Base-by-base conservation (phyloP, 2,888 invertebrate species). In the Drosophila melanosoma region DNA sequence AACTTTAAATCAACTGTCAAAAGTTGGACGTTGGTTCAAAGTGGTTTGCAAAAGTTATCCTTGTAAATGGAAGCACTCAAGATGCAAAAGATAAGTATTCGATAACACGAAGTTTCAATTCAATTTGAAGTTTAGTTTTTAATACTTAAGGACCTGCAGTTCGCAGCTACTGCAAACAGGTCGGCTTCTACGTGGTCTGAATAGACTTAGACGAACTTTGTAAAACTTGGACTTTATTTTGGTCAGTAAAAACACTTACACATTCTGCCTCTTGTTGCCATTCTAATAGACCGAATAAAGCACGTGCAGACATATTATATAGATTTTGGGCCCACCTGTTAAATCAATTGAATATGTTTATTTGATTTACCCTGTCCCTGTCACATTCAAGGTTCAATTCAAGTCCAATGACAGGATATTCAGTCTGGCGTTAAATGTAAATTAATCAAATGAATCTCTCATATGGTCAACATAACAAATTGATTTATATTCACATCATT, bases 401-500 rank as follows among this genome's bases (percentile, higher is more conserved):
- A 6, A 52, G 69, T 62, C 36, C 60, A 56, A 52, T 76, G 75
- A 54, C 77, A 59, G 61, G 40, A 45, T 64, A 59, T 56, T 60
- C 29, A 12, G n/a, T 32, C 42, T 67, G 26, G 67, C 57, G 67
- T 32, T 56, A 59, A 53, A 49, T 45, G 57, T 15, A 38, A 36
- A 66, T 62, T 45, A 52, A 45, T 66, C 38, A 33, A 56, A 57
- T 40, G 4, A 10, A n/a, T 26, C n/a, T 5, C 15, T 23, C 1
- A 12, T 58, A 11, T 70, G 58, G 45, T 54, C 65, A 71, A n/a
- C 51, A 35, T 33, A 62, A 35, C 51, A 52, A 66, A 74, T 69
- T 64, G 66, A 75, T 63, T 71, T 64, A 48, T 45, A 15, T 53
- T 33, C 79, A 57, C 66, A 64, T 74, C 60, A 45, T 20, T 66